Evolutionary conservation across 2,888 invertebrate genomes (phyloP).

Genomic region (Lasioglossum villosulum): DNA sequence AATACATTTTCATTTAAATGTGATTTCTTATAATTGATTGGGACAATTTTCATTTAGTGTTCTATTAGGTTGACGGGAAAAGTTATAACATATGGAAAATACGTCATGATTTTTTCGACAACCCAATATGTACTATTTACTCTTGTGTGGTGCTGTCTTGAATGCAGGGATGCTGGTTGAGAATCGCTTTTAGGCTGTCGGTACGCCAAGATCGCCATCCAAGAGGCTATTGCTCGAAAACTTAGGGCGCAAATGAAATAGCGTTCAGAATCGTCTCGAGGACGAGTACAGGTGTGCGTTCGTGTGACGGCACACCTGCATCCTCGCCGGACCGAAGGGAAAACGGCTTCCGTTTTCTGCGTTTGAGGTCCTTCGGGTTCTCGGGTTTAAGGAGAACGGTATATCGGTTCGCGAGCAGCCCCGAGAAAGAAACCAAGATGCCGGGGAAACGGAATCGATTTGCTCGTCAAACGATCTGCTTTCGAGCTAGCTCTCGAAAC

Average conservation of each 20-base stretch:
- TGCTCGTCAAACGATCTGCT: slow-evolving; percentile 19
- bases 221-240: slow-evolving; percentile 53
- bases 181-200: background rate
- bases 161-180: background rate
- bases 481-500: background rate
- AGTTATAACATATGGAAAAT: too few relatives aligned
- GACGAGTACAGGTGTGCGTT: slow-evolving; percentile 31
- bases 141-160: background rate
- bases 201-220: slow-evolving; percentile 21
- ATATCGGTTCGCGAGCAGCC: background rate
- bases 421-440: slow-evolving; percentile 29
- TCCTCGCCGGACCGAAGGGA: slow-evolving; percentile 29
- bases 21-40: too few relatives aligned
- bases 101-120: too few relatives aligned
- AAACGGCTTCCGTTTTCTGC: slow-evolving; percentile 53
- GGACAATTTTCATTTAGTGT: too few relatives aligned
- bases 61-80: too few relatives aligned
- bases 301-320: slow-evolving; percentile 5
- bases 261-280: slow-evolving; percentile 57
- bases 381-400: slow-evolving; percentile 46
- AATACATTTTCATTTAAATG: background rate
- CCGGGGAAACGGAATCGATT: slow-evolving; percentile 45
- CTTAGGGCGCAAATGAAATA: slow-evolving; percentile 68
- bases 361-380: slow-evolving; percentile 29
- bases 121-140: too few relatives aligned